Percentiles rank a stretch among this genome's conserved stretches.
These are phyloP conservation scores for Notarius lentiginosus DNA, from an alignment of 2,113 vertebrate species.

Conservation along the genomic window DNA sequence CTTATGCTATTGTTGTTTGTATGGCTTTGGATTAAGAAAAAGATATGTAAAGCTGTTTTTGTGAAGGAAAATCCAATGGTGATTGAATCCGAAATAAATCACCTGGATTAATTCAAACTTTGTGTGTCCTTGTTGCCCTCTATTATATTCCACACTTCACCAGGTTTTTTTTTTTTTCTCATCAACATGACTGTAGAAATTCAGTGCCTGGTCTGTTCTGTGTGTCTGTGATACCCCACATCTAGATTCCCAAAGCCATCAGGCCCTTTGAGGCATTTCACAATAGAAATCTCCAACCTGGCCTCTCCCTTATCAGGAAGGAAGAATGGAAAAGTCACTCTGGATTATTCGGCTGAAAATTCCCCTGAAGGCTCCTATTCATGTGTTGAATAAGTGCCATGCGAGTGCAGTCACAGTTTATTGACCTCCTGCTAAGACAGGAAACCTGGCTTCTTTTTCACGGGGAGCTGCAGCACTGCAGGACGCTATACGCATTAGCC, in stretches of 20 bases:
- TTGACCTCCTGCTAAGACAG: constrained; percentile 49
- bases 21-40: neutral
- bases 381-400: constrained; percentile 49
- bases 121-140: constrained; percentile 28
- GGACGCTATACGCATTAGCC: constrained; percentile 21
- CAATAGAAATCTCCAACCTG: constrained; percentile 55
- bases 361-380: constrained; percentile 52
- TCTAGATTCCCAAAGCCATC: constrained; percentile 43
- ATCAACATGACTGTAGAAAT: constrained; percentile 27
- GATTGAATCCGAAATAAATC: constrained; percentile 4
- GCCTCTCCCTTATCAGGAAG: constrained; percentile 52
- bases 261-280: constrained; percentile 47
- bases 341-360: constrained; percentile 44
- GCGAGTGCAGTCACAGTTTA: constrained; percentile 51
- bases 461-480: constrained; percentile 3
- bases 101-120: constrained; percentile 25
- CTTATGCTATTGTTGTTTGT: neutral
- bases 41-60: neutral
- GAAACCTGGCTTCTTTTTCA: constrained; percentile 42
- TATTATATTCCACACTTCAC: constrained; percentile 18
- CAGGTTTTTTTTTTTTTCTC: constrained; percentile 10
- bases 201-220: constrained; percentile 25
- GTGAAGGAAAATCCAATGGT: neutral
- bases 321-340: constrained; percentile 56
- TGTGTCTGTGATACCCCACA: constrained; percentile 29